These are phyloP conservation scores for Cryptoblepharus egeriae DNA, from an alignment of 2,797 vertebrate species.

Conservation along the genomic window DNA sequence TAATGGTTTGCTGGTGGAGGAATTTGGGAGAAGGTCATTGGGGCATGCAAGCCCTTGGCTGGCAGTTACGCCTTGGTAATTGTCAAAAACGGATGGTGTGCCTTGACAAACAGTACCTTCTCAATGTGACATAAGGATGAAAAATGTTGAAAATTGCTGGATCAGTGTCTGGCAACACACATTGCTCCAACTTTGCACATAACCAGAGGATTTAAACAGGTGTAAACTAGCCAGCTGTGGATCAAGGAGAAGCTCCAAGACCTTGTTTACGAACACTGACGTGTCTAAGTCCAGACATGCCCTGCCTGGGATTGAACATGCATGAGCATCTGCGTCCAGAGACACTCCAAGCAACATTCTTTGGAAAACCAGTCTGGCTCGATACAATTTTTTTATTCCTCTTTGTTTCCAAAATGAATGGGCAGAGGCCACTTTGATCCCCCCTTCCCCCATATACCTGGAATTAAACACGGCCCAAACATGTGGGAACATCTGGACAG, in stretches of 20 bases:
- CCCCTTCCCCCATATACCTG: not conserved
- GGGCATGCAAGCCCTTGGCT: too few species aligned
- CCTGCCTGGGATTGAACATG: not conserved
- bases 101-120: too few species aligned
- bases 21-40: too few species aligned
- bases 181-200: not conserved
- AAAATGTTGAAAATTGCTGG: too few species aligned
- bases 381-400: constrained; percentile 73
- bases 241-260: not conserved
- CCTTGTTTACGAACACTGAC: too few species aligned
- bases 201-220: not conserved
- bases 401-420: constrained; percentile 25
- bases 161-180: too few species aligned
- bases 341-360: not conserved
- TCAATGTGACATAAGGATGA: too few species aligned
- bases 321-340: too few species aligned
- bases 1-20: too few species aligned
- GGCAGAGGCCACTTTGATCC: not conserved
- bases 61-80: too few species aligned
- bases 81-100: too few species aligned
- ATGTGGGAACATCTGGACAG: not conserved
- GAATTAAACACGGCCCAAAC: not conserved
- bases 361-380: constrained; percentile 47
- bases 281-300: not conserved
- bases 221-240: not conserved